A percentile compares a stretch with the other conserved stretches of the same genome.
Evolutionary conservation across 1,140 invertebrate genomes (phyloP).

Genomic region (Gonatopus flavifemur): DNA sequence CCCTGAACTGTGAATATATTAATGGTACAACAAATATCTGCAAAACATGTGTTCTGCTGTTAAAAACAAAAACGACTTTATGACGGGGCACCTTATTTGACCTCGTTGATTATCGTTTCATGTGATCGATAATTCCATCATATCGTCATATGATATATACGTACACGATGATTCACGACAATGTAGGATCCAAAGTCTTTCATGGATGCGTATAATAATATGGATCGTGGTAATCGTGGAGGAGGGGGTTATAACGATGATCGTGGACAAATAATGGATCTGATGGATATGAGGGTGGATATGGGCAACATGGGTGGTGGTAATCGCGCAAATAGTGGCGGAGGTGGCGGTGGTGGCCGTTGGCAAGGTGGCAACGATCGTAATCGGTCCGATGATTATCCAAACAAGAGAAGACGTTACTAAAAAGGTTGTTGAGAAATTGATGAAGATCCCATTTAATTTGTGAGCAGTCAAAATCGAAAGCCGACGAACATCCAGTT

Average conservation of each 20-base stretch:
- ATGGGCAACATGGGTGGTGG: slow-evolving; percentile 48
- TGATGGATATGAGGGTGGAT: slow-evolving; percentile 59
- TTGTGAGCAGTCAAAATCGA: slow-evolving; percentile 1
- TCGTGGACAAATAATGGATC: slow-evolving; percentile 56
- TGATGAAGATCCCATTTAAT: slow-evolving; percentile 1
- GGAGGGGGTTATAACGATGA: slow-evolving; percentile 56
- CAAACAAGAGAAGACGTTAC: slow-evolving; percentile 58
- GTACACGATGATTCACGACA: slow-evolving; percentile 6
- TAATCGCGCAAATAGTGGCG: slow-evolving; percentile 35
- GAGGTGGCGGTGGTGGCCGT: slow-evolving; percentile 39
- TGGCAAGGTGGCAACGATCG: slow-evolving; percentile 49
- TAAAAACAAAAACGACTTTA: slow-evolving; percentile 10
- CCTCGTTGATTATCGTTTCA: slow-evolving; percentile 19
- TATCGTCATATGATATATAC: too few relatives aligned
- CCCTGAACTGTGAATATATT: slow-evolving; percentile 45
- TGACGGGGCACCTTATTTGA: slow-evolving; percentile 14
- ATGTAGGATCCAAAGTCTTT: slow-evolving; percentile 56
- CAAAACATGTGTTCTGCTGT: slow-evolving; percentile 22
- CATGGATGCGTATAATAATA: slow-evolving; percentile 57
- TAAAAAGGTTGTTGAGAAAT: slow-evolving; percentile 24
- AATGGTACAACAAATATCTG: slow-evolving; percentile 34
- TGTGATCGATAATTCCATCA: slow-evolving; percentile 9
- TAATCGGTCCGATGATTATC: slow-evolving; percentile 56
- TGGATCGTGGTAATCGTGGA: slow-evolving; percentile 49
- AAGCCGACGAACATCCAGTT: slow-evolving; percentile 3